Base-by-base conservation (phyloP, 2,797 vertebrate species). In the Melanogrammus aeglefinus region DNA sequence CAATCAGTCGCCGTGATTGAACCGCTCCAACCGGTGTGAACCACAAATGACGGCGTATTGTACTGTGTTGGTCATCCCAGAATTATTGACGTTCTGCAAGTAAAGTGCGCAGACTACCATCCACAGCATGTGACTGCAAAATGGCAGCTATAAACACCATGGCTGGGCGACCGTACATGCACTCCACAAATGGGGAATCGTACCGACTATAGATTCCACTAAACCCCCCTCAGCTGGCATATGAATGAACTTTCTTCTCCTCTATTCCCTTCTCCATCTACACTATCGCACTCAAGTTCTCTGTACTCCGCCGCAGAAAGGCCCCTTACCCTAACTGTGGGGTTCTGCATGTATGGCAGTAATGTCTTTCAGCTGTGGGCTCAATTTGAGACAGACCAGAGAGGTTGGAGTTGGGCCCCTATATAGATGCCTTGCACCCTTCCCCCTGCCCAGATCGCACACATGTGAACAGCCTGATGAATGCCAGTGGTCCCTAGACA, bases 361-460 rank as follows among this genome's bases (percentile, higher is more conserved):
- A 88, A 89, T 87, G 87, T 83, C 81, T 88, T 88, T 86, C 86
- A 88, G 85, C 84, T 87, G 87, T 81, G 81, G 27, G 36, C 38
- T 75, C 80, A 86, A 83, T 88, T 84, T 82, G 57, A 80, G 85
- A 87, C 21, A 29, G 69, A 29, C 6, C 24, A 70, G 27, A 71
- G 24, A 14, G 69, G 7, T 33, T 18, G 57, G 57, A 13, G 10
- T 71, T 31, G 10, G 13, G 10, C 69, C 69, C 69, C 69, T 71
- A 71, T 71, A 71, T 71, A 27, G 57, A 21, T 63, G 57, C 57
- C 57, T 24, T 63, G 47, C 47, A 51, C 47, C 47, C 47, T 51
- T 21, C 47, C 57, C 57, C 57, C 57, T n/a, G 57, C 57, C 57
- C 57, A 8, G 21, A 63, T 63, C 57, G n/a, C 57, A 63, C 0